Base-by-base conservation (phyloP, 2,797 vertebrate species). In the Valencia hispanica region DNA sequence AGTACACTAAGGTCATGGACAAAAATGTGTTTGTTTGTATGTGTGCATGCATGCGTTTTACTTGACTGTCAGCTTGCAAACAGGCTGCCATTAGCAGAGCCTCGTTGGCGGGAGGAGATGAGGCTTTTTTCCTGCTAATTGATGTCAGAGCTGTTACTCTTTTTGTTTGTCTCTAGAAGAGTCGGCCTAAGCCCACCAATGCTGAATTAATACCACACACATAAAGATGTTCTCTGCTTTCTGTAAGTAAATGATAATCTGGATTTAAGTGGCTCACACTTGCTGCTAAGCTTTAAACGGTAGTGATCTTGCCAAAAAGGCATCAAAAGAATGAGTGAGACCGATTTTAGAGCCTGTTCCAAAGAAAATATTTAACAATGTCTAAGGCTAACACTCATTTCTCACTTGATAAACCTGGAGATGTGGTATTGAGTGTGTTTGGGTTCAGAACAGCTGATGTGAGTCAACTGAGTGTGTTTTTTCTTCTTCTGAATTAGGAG, bases 51-150 rank as follows among this genome's bases (percentile, higher is more conserved):
- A 73, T 72, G 72, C 30, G 74, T 84, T 76, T 68, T 77, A 55
- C 47, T 69, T 32, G 41, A 59, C 32, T 57, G 30, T 70, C 77
- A 73, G 76, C 82, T 83, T 79, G 83, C 47, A 84, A 88, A 83
- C 71, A 68, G 20, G 70, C 63, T 20, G n/a, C 30, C 77, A 70
- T 83, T 78, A 83, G 20, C 53, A 48, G 20, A 32, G 71, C 32
- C 30, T 53, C 43, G 32, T 78, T 27, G 48, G 41, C 74, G 45
- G 1, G 34, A 53, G 20, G 22, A n/a, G 72, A 72, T 57, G 6
- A 81, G 8, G 36, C 34, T 69, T 69, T 70, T 63, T 78, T 59
- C 68, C 71, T 73, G 30, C 79, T 82, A 79, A 82, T 87, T 80
- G 76, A 82, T 85, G 79, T 83, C 77, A 76, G 48, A 68, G 69